phyloP scores from a whole-genome alignment of 2,113 vertebrate species.

The Neomonachus schauinslandi region DNA sequence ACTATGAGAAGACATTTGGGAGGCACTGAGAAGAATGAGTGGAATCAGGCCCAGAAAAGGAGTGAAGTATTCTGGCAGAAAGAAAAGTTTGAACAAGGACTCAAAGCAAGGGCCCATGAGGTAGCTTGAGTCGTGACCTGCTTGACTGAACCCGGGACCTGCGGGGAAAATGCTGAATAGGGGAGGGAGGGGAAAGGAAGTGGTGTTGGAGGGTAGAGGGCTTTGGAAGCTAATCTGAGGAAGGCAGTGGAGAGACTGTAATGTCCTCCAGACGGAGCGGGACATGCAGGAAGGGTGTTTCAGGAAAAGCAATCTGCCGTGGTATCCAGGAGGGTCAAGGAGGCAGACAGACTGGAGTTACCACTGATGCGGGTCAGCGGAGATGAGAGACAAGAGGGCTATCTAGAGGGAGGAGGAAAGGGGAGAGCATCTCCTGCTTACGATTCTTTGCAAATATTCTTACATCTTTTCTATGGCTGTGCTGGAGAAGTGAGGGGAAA shows the following conservation, averaged over 20 bases:
- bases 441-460: background rate
- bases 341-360: rapidly evolving
- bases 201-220: rapidly evolving
- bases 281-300: background rate
- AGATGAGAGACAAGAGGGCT: background rate
- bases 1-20: background rate
- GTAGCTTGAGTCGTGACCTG: background rate
- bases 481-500: background rate
- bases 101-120: background rate
- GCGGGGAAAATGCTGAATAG: background rate
- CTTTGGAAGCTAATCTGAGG: background rate
- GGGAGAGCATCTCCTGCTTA: background rate
- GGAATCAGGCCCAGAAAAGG: background rate
- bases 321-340: rapidly evolving
- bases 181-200: rapidly evolving
- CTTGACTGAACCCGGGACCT: background rate
- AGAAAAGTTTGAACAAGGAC: background rate
- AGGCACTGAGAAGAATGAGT: background rate
- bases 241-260: background rate
- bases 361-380: background rate
- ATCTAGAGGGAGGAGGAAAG: background rate
- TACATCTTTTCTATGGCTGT: background rate
- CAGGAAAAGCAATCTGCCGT: background rate
- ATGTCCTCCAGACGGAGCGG: background rate
- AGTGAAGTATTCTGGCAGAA: background rate